Percentiles rank a stretch among this genome's conserved stretches.
phyloP scores from a whole-genome alignment of 2,113 vertebrate species.

The Hyla sarda region DNA sequence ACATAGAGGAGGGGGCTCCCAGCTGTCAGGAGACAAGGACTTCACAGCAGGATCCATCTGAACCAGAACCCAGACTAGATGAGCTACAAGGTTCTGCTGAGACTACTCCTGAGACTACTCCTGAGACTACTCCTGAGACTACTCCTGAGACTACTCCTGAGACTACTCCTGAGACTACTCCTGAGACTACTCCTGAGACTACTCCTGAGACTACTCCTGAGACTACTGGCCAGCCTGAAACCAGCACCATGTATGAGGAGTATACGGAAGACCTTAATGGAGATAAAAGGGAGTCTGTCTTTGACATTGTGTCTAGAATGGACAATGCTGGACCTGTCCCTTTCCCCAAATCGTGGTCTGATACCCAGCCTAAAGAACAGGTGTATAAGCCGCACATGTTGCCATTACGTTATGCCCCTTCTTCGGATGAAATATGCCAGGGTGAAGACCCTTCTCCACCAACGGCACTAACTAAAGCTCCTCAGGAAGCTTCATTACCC shows the following conservation, averaged over 20 bases:
- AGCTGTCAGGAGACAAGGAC: neutral
- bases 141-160: neutral
- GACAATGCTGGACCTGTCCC: slow-evolving; percentile 40
- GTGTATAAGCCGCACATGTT: slow-evolving; percentile 77
- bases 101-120: no score
- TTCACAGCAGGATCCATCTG: neutral
- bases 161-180: neutral
- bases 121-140: neutral
- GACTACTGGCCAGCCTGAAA: no score
- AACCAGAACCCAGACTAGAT: neutral
- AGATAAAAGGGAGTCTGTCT: slow-evolving; percentile 65
- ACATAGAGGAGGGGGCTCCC: neutral
- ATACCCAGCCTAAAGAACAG: slow-evolving; percentile 31
- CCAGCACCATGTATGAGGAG: slow-evolving; percentile 21
- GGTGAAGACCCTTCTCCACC: neutral
- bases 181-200: no score
- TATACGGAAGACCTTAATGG: slow-evolving; percentile 2
- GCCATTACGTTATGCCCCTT: slow-evolving; percentile 75
- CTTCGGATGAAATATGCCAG: neutral
- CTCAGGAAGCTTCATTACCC: neutral
- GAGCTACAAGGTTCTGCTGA: neutral
- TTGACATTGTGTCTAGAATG: slow-evolving; percentile 57
- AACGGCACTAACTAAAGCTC: neutral
- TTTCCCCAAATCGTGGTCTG: slow-evolving; percentile 3
- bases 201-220: neutral